Evolutionary conservation across 2,797 vertebrate genomes (phyloP).

Genomic region (Acanthurus tractus): DNA sequence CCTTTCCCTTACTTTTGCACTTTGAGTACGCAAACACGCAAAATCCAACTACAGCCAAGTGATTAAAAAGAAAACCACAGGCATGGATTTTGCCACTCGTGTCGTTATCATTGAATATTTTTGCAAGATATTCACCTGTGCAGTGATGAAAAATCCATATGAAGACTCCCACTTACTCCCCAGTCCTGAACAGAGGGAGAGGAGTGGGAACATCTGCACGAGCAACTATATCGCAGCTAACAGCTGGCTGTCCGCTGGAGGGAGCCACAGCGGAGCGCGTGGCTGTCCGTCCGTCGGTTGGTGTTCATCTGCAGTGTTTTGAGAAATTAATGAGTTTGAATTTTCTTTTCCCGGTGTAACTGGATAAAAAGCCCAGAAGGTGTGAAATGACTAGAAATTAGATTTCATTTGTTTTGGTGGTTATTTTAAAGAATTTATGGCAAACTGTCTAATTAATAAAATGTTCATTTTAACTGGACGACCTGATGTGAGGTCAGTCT

Average conservation of each 20-base stretch:
- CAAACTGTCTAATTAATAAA: neutral
- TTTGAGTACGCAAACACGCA: neutral
- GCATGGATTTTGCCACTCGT: neutral
- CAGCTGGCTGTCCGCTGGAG: constrained; percentile 77
- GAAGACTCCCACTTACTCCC: neutral
- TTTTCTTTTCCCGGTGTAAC: neutral
- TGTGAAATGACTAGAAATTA: neutral
- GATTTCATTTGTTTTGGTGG: neutral
- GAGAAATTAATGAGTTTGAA: neutral
- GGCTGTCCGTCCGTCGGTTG: too few species aligned
- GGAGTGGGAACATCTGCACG: constrained; percentile 50
- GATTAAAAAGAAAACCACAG: fast-evolving
- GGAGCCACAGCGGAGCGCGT: constrained; percentile 85
- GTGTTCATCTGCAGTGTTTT: neutral
- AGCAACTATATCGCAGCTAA: constrained; percentile 34
- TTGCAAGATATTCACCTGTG: constrained; percentile 12
- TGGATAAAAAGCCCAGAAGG: too few species aligned
- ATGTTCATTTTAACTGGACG: neutral
- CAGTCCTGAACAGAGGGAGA: constrained; percentile 9
- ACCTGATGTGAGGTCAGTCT: too few species aligned
- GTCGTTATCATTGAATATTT: neutral
- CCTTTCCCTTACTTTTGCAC: neutral
- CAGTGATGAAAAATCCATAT: constrained; percentile 1
- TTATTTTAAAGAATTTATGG: neutral
- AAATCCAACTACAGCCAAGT: neutral